Conservation (phyloP, 2,888 invertebrate genomes). For the Chouioia cunea region DNA sequence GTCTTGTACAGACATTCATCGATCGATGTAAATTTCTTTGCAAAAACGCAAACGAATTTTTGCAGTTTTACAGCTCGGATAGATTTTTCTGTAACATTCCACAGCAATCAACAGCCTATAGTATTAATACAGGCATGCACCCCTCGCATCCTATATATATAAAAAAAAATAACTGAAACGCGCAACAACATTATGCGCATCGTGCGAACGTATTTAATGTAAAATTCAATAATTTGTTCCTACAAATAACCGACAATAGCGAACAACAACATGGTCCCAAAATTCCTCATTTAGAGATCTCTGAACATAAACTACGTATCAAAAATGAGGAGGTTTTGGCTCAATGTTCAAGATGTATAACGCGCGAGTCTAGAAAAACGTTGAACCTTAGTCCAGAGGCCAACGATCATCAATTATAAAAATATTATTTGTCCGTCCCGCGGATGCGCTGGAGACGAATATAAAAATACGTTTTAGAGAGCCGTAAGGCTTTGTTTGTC, state of each 20-base stretch:
- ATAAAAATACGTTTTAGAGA: conserved; percentile 45
- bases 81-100: conserved; percentile 27
- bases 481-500: conserved; percentile 23
- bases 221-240: conserved; percentile 47
- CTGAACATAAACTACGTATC: conserved; percentile 40
- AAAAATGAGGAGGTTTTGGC: conserved; percentile 41
- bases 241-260: conserved; percentile 45
- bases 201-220: conserved; percentile 38
- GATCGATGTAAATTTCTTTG: conserved; percentile 26
- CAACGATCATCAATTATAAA: conserved; percentile 47
- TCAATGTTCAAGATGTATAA: conserved; percentile 34
- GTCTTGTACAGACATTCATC: conserved; percentile 14
- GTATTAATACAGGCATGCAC: conserved; percentile 41
- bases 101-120: conserved; percentile 37
- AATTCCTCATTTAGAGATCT: conserved; percentile 44
- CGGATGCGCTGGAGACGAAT: conserved; percentile 48
- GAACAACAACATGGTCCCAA: conserved; percentile 44
- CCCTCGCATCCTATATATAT: conserved; percentile 46
- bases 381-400: conserved; percentile 45
- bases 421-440: conserved; percentile 46
- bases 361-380: conserved; percentile 28
- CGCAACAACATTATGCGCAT: conserved; percentile 41
- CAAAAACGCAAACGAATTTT: conserved; percentile 40
- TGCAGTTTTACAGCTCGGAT: conserved; percentile 27
- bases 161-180: conserved; percentile 46